These are phyloP conservation scores for Sarcophilus harrisii DNA, from an alignment of 2,797 vertebrate species.

Conservation along the genomic window DNA sequence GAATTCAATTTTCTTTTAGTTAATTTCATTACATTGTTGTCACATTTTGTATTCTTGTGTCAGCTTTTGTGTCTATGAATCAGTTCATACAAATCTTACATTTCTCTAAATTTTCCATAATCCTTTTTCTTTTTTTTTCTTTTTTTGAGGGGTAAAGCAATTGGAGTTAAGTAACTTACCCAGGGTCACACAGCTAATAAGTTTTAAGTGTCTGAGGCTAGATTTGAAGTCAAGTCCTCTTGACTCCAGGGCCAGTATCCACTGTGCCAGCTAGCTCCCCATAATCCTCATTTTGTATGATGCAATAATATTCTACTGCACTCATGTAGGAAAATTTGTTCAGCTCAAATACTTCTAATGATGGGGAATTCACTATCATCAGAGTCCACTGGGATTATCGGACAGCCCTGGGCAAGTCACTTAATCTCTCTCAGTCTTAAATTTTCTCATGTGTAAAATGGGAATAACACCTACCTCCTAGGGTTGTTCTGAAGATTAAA, in stretches of 20 bases:
- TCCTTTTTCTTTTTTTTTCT: neutral
- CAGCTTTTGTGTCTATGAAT: too few species aligned
- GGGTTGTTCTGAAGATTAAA: neutral
- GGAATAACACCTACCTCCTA: neutral
- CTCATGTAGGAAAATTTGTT: neutral
- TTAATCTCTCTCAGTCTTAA: neutral
- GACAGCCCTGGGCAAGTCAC: neutral
- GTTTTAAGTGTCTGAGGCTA: too few species aligned
- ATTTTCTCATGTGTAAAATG: neutral
- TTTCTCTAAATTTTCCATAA: neutral
- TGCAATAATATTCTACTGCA: neutral
- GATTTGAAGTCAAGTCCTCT: too few species aligned
- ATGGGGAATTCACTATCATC: neutral
- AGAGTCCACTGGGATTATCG: neutral
- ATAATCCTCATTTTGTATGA: neutral
- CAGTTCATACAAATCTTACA: neutral
- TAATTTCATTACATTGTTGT: neutral
- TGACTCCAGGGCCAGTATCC: too few species aligned
- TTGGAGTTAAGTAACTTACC: too few species aligned
- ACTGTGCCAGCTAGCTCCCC: too few species aligned
- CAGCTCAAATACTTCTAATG: neutral
- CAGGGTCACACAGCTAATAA: too few species aligned
- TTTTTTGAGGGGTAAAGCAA: too few species aligned
- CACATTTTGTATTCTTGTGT: neutral
- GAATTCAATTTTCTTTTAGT: neutral